Evolutionary conservation across 35 echinoderm and acorn worm species (phyloP).

Genomic region (Amphiura filiformis): DNA sequence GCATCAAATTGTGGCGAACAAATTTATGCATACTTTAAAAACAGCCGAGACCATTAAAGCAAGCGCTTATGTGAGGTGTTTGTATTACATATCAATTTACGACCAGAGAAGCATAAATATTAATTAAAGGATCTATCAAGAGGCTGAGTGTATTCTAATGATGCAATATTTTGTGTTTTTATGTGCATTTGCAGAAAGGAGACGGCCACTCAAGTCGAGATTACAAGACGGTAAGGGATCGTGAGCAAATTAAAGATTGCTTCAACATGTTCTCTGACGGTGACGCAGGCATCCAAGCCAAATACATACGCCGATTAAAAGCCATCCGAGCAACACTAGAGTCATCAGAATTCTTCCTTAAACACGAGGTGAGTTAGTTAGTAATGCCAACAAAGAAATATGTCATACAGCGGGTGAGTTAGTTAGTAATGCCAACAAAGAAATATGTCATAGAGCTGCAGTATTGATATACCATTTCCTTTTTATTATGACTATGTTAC

Average conservation of each 20-base stretch:
- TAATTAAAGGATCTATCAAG: too few species aligned
- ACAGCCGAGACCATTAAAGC: too few species aligned
- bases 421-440: neutral
- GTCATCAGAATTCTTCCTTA: conserved; percentile 79
- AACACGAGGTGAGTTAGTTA: conserved; percentile 81
- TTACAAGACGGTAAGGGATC: conserved; percentile 78
- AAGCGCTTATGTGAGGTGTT: too few species aligned
- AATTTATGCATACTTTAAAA: too few species aligned
- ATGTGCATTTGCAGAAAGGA: conserved; percentile 77
- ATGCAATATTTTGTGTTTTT: too few species aligned
- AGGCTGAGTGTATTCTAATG: too few species aligned
- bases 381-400: neutral
- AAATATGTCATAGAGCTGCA: too few species aligned
- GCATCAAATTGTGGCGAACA: too few species aligned
- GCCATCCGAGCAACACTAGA: conserved; percentile 88
- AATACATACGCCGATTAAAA: conserved; percentile 76
- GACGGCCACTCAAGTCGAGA: conserved; percentile 94
- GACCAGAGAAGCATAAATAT: too few species aligned
- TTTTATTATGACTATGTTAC: too few species aligned
- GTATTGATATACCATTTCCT: too few species aligned
- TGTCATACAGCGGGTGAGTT: neutral
- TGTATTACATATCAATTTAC: too few species aligned
- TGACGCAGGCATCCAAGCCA: conserved; percentile 43
- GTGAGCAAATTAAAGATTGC: conserved; percentile 78
- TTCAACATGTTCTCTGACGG: conserved; percentile 82